phyloP scores from a whole-genome alignment of 2,113 vertebrate species.

The Capra hircus region DNA sequence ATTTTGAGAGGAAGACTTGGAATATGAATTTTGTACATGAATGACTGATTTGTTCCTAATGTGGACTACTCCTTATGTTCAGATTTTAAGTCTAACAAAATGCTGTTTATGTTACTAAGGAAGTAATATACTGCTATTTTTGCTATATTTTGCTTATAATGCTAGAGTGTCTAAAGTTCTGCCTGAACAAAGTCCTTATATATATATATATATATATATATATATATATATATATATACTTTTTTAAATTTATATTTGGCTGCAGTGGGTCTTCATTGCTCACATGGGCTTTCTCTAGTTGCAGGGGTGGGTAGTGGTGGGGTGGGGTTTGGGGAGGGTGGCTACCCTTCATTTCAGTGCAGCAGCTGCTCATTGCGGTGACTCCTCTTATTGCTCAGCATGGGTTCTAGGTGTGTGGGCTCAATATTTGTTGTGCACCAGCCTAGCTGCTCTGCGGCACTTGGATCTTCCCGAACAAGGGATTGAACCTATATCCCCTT shows the following conservation, averaged over 20 bases:
- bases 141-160: background rate
- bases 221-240: too few relatives aligned
- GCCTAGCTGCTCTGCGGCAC: background rate
- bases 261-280: background rate
- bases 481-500: background rate
- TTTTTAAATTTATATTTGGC: background rate
- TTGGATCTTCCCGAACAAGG: background rate
- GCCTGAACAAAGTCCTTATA: background rate
- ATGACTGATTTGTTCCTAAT: background rate
- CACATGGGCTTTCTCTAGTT: background rate
- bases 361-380: background rate
- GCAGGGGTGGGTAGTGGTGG: background rate
- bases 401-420: background rate
- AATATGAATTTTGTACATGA: background rate
- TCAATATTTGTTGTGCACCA: background rate
- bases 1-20: background rate
- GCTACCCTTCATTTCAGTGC: background rate
- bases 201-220: background rate
- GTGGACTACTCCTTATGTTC: background rate
- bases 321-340: accelerated
- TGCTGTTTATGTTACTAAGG: background rate
- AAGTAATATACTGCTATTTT: background rate
- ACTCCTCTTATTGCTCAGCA: background rate
- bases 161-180: background rate
- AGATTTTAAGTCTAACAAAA: constrained; percentile 9